Conservation (phyloP, 2,113 vertebrate genomes). For the Podarcis raffonei region DNA sequence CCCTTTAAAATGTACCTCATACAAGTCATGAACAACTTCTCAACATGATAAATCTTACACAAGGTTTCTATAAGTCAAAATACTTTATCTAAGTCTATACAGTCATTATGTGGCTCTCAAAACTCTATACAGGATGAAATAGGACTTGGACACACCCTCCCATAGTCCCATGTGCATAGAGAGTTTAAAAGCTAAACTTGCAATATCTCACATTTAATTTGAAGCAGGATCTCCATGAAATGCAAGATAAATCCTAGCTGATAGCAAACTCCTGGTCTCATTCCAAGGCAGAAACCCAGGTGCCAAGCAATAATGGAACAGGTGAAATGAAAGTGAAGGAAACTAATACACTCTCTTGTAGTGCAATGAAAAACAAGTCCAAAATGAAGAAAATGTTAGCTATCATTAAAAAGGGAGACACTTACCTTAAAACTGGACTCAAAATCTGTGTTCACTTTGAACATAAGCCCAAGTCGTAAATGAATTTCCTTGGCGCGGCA, state of each 20-base stretch:
- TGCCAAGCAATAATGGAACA: not conserved
- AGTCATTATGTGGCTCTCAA: not conserved
- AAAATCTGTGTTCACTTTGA: slow-evolving; percentile 98
- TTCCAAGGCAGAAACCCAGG: not conserved
- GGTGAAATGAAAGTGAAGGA: not conserved
- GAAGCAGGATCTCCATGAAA: not conserved
- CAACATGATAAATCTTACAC: not conserved
- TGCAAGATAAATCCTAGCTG: not conserved
- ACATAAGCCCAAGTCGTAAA: slow-evolving; percentile 98
- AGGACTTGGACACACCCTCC: not conserved
- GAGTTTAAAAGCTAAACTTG: not conserved
- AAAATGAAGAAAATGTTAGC: not conserved
- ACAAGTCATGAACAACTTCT: not conserved
- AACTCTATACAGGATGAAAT: not conserved
- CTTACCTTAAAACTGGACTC: slow-evolving; percentile 98
- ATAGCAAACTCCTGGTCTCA: not conserved
- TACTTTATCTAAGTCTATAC: not conserved
- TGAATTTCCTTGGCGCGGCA: slow-evolving; percentile 98
- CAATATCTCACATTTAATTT: not conserved
- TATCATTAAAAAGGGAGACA: slow-evolving; percentile 44
- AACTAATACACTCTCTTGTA: not conserved
- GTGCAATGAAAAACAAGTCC: slow-evolving; percentile 9
- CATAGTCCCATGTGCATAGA: not conserved
- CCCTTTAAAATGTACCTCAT: not conserved
- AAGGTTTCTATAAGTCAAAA: not conserved